Evolutionary conservation across 2,888 invertebrate species (phyloP).

Genomic region (Pollenia labialis): DNA sequence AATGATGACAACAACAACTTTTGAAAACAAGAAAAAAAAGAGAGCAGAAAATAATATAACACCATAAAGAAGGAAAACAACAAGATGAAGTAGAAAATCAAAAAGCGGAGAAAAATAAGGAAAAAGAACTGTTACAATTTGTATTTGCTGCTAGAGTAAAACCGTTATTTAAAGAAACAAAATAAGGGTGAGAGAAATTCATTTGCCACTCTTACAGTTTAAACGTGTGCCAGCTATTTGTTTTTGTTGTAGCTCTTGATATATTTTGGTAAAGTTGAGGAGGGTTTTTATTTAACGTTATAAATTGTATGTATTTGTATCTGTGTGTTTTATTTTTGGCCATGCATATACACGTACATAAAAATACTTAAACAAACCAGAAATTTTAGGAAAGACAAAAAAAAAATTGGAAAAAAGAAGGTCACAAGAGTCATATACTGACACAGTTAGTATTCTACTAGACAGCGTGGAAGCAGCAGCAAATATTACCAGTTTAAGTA

Average conservation of each 20-base stretch:
- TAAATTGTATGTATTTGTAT: slow-evolving; percentile 31
- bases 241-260: slow-evolving; percentile 42
- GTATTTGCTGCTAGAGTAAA: slow-evolving; percentile 37
- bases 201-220: neutral
- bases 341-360: neutral
- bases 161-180: slow-evolving; percentile 5
- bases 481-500: slow-evolving; percentile 65
- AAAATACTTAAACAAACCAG: slow-evolving; percentile 4
- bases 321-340: neutral
- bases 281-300: slow-evolving; percentile 43
- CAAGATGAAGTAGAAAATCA: slow-evolving; percentile 19
- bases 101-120: slow-evolving; percentile 13
- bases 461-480: slow-evolving; percentile 71
- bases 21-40: slow-evolving; percentile 27
- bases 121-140: slow-evolving; percentile 52
- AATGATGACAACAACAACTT: slow-evolving; percentile 30
- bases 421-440: slow-evolving; percentile 72
- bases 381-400: slow-evolving; percentile 14
- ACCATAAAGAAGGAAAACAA: slow-evolving; percentile 32
- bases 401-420: slow-evolving; percentile 59
- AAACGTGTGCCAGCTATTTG: slow-evolving; percentile 1
- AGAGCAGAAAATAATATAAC: slow-evolving; percentile 43
- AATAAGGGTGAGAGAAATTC: slow-evolving; percentile 58
- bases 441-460: slow-evolving; percentile 72
- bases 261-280: slow-evolving; percentile 32